Evolutionary conservation across 2,113 vertebrate genomes (phyloP), one percentile per base, ranked within the genome.

Genomic region (Gymnobelideus leadbeateri): DNA sequence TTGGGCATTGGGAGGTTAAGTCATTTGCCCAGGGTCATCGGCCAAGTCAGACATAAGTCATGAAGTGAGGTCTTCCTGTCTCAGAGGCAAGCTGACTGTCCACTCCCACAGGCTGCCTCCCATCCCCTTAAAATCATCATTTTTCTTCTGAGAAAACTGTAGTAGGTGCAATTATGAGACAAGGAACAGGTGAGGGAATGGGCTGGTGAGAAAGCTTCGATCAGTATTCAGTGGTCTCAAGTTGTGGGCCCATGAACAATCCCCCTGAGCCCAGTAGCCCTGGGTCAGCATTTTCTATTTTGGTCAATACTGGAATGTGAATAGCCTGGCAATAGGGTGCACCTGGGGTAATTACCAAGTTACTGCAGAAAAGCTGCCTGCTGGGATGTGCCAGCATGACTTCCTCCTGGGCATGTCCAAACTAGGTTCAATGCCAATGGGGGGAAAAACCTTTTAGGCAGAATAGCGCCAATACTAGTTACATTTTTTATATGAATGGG

Each of bases 331-430:
- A 43, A 19, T 77, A 21, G 19, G 57, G 68, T 43, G 14, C 68
- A 84, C n/a, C 4, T 84, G 37, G n/a, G 68, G 68, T 84, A 84
- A 84, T 84, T 16, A 0, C 68, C 68, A 84, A n/a, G 68, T 84
- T 47, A 55, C 25, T 49, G 51, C 19, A 3, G 8, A 2, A 25
- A 0, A 1, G 68, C 0, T 1, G 24, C 31, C 8, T 1, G 7
- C 50, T 9, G 4, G 68, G 57, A 55, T 37, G 21, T 9, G 37
- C 28, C 23, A 8, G 26, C 16, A 1, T 51, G 46, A 46, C 28
- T 25, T 55, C 16, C 37, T 84, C 19, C 68, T 84, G n/a, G 68
- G 68, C 3, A 47, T 49, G 89, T 11, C 47, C 47, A 90, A 50
- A 50, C 43, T 90, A 50, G 47, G 25, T 84, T 84, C 89, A 16